These are phyloP conservation scores for Copidosoma aretas DNA, from an alignment of 2,888 invertebrate species.

Conservation along the genomic window DNA sequence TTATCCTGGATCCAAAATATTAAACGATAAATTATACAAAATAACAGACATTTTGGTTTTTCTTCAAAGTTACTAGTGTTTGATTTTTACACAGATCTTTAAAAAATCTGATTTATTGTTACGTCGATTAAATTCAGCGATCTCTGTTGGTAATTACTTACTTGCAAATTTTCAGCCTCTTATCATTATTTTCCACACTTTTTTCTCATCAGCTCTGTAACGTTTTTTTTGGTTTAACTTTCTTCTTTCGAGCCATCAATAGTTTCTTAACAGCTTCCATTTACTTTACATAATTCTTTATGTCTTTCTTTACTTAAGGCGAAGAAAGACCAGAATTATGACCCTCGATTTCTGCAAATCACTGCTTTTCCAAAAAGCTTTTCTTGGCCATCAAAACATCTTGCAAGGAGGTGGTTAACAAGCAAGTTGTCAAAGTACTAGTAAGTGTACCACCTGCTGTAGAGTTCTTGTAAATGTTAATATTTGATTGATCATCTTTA, in stretches of 20 bases:
- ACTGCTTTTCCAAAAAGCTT: conserved; percentile 2
- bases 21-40: too few relatives aligned
- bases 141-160: neutral
- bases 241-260: neutral
- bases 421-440: neutral
- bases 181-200: neutral
- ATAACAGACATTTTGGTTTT: too few relatives aligned
- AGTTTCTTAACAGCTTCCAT: neutral
- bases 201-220: neutral
- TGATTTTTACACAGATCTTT: too few relatives aligned
- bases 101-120: neutral
- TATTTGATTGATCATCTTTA: neutral
- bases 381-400: neutral
- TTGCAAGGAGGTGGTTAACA: neutral
- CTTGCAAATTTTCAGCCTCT: neutral
- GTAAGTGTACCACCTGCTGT: neutral
- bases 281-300: neutral
- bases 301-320: neutral
- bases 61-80: too few relatives aligned
- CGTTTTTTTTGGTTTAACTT: neutral
- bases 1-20: neutral
- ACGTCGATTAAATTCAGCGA: neutral
- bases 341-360: neutral
- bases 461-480: neutral
- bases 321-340: neutral